phyloP scores from a whole-genome alignment of 2,113 vertebrate species.

The Phalacrocorax pelagicus region DNA sequence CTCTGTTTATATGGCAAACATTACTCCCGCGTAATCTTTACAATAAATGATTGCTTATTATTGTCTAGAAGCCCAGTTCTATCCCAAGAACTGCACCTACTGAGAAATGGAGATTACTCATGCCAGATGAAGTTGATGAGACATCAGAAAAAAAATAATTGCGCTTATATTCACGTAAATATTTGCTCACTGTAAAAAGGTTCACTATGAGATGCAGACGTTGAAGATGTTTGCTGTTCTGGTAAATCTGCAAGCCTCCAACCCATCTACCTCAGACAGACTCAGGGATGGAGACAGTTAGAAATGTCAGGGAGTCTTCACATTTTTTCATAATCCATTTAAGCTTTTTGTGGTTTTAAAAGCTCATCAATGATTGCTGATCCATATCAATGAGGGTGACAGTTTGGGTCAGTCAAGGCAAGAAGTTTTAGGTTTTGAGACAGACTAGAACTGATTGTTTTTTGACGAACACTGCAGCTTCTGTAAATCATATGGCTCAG shows the following conservation, averaged over 20 bases:
- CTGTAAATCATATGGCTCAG: neutral
- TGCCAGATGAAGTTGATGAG: neutral
- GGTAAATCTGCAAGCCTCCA: neutral
- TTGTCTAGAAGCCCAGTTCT: neutral
- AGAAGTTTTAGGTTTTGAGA: neutral
- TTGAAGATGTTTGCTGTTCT: neutral
- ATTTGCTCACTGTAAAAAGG: neutral
- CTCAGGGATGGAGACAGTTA: neutral
- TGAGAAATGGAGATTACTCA: neutral
- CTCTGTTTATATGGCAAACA: neutral
- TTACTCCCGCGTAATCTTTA: neutral
- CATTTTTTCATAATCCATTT: neutral
- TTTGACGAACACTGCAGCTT: neutral
- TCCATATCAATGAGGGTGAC: neutral
- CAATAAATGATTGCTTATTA: neutral
- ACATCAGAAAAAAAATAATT: neutral
- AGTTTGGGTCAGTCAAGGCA: neutral
- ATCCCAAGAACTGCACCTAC: neutral
- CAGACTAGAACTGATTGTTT: neutral
- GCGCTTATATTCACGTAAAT: neutral
- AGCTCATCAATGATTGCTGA: neutral
- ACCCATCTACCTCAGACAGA: neutral
- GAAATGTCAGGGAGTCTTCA: neutral
- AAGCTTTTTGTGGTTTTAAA: slow-evolving; percentile 2
- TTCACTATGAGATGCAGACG: neutral